A percentile compares a stretch with the other conserved stretches of the same genome.
These are phyloP conservation scores for Apodemia duryi DNA, from an alignment of 2,888 invertebrate species.

Conservation along the genomic window DNA sequence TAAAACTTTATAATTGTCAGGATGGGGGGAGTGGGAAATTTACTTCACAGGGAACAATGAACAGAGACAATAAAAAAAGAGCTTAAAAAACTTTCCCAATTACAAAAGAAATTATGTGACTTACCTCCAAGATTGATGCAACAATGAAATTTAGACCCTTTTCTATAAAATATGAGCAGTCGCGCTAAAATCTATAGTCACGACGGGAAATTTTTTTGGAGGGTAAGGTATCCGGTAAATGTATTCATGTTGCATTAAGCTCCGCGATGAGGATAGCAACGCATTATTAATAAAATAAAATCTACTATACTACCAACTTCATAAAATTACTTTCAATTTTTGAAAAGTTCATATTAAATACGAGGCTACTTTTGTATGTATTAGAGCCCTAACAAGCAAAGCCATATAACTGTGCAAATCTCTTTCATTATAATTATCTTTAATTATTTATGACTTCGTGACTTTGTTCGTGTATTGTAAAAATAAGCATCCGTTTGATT, in stretches of 20 bases:
- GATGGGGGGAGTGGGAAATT: slow-evolving; percentile 64
- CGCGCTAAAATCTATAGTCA: background rate
- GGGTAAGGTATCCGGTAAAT: no score
- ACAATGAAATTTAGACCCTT: slow-evolving; percentile 16
- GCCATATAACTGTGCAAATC: no score
- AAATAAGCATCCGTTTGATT: no score
- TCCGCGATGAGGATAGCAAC: no score
- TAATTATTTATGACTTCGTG: no score
- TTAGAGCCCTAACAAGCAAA: no score
- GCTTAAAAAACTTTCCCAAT: slow-evolving; percentile 69
- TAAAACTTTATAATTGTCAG: slow-evolving; percentile 77
- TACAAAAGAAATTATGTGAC: slow-evolving; percentile 55
- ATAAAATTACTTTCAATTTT: background rate
- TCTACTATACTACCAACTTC: background rate
- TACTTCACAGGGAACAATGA: slow-evolving; percentile 66
- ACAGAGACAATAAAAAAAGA: slow-evolving; percentile 68
- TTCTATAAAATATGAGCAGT: background rate
- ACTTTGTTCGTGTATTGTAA: no score
- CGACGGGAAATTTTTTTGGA: background rate
- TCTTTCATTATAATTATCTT: no score
- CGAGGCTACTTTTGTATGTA: no score
- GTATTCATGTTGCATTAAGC: no score
- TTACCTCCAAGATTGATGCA: slow-evolving; percentile 32
- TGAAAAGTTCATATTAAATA: slow-evolving; percentile 14
- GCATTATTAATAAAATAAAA: no score